phyloP scores from a whole-genome alignment of 2,113 vertebrate species.

The Oncorhynchus kisutch region DNA sequence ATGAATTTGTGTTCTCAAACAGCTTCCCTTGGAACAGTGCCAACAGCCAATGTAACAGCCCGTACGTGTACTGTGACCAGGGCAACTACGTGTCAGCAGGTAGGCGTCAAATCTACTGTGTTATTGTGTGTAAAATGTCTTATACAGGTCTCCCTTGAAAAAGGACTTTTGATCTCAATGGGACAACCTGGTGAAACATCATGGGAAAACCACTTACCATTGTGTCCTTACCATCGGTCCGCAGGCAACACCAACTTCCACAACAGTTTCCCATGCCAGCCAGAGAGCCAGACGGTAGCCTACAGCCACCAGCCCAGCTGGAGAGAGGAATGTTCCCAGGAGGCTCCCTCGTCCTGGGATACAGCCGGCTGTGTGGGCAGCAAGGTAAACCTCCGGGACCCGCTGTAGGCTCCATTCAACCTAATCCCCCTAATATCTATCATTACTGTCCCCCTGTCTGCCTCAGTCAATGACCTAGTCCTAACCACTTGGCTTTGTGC shows the following conservation, averaged over 20 bases:
- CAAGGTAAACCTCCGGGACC: constrained; percentile 62
- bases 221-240: background rate
- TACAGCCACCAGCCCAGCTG: constrained; percentile 65
- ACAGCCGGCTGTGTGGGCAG: constrained; percentile 69
- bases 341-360: constrained; percentile 68
- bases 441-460: background rate
- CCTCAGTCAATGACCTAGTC: background rate
- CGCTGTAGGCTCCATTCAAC: too few species aligned
- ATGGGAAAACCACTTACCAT: too few species aligned
- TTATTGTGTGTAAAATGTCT: too few species aligned
- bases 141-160: too few species aligned
- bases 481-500: too few species aligned
- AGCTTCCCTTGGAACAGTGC: constrained; percentile 72
- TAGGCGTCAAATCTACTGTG: constrained; percentile 28
- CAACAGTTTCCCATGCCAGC: constrained; percentile 54
- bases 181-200: too few species aligned
- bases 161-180: too few species aligned
- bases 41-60: constrained; percentile 63
- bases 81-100: constrained; percentile 56
- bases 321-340: constrained; percentile 69
- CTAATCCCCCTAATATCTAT: too few species aligned
- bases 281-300: constrained; percentile 52
- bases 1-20: constrained; percentile 11
- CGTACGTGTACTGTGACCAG: constrained; percentile 64
- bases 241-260: constrained; percentile 68